A percentile compares a stretch with the other conserved stretches of the same genome.
These are phyloP conservation scores for Pleuronectes platessa DNA, from an alignment of 2,113 vertebrate species.

Conservation along the genomic window DNA sequence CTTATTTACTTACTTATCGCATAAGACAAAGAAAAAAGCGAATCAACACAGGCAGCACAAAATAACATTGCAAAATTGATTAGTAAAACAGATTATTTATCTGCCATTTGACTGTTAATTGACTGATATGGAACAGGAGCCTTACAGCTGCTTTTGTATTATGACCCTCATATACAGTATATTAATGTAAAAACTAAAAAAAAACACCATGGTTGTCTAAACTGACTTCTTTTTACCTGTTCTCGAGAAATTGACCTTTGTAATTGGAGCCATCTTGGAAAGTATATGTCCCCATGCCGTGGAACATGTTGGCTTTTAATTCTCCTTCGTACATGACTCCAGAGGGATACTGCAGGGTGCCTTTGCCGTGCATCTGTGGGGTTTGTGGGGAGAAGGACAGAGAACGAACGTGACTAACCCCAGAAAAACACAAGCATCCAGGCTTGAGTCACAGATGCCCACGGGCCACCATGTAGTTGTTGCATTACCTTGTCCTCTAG, in stretches of 20 bases:
- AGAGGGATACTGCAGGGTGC: conserved; percentile 85
- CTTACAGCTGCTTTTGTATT: too few species aligned
- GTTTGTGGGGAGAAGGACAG: background rate
- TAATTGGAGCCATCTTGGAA: conserved; percentile 85
- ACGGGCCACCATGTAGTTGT: background rate
- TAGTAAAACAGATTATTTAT: too few species aligned
- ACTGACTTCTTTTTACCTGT: conserved; percentile 77
- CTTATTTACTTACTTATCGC: too few species aligned
- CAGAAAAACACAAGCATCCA: background rate
- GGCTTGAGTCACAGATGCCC: conserved; percentile 4
- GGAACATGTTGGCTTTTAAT: conserved; percentile 88
- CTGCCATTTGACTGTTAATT: too few species aligned
- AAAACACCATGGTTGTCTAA: background rate
- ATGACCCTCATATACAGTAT: too few species aligned
- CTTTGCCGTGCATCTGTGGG: conserved; percentile 85
- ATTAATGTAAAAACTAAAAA: background rate
- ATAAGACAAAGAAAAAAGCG: too few species aligned
- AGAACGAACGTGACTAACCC: background rate
- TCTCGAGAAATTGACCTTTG: conserved; percentile 84
- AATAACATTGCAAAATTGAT: too few species aligned
- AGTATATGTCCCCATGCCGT: conserved; percentile 84
- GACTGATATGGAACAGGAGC: too few species aligned
- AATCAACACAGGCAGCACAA: too few species aligned
- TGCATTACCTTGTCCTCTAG: conserved; percentile 82
- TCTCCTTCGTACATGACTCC: conserved; percentile 87